Conservation (phyloP, 1,140 invertebrate genomes). For the Luehdorfia chinensis region DNA sequence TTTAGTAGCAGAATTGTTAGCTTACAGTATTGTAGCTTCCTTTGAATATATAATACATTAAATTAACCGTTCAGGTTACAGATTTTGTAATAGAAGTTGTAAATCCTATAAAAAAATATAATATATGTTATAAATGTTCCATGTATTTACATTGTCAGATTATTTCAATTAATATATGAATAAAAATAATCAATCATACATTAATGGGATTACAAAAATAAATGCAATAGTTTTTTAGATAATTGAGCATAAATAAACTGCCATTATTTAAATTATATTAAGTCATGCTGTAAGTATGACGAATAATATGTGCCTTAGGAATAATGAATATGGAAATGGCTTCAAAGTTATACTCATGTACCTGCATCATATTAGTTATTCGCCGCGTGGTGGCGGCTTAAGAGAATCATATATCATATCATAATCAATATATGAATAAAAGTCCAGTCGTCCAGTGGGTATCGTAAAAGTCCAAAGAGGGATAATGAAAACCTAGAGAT, state of each 20-base stretch:
- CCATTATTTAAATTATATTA: slow-evolving; percentile 65
- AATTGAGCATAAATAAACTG: slow-evolving; percentile 67
- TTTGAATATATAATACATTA: background rate
- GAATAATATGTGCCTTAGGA: slow-evolving; percentile 67
- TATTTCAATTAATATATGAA: slow-evolving; percentile 7
- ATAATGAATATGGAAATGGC: slow-evolving; percentile 56
- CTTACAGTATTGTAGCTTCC: background rate
- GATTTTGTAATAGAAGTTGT: background rate
- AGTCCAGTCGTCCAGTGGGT: too few species aligned
- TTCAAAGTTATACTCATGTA: slow-evolving; percentile 46
- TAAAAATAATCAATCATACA: slow-evolving; percentile 20
- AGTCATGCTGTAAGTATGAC: slow-evolving; percentile 59
- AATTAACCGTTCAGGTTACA: background rate
- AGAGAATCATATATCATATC: too few species aligned
- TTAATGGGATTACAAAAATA: slow-evolving; percentile 48
- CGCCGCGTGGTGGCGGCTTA: too few species aligned
- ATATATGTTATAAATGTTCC: background rate
- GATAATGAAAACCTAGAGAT: too few species aligned
- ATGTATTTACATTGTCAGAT: slow-evolving; percentile 4
- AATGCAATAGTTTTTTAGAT: slow-evolving; percentile 59
- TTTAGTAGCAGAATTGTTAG: slow-evolving; percentile 3
- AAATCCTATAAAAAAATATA: background rate
- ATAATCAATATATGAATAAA: too few species aligned
- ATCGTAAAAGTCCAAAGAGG: too few species aligned
- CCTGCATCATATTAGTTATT: too few species aligned